A percentile compares a stretch with the other conserved stretches of the same genome.
Conservation (phyloP, 1,140 invertebrate genomes). For the Cheumatopsyche charites region DNA sequence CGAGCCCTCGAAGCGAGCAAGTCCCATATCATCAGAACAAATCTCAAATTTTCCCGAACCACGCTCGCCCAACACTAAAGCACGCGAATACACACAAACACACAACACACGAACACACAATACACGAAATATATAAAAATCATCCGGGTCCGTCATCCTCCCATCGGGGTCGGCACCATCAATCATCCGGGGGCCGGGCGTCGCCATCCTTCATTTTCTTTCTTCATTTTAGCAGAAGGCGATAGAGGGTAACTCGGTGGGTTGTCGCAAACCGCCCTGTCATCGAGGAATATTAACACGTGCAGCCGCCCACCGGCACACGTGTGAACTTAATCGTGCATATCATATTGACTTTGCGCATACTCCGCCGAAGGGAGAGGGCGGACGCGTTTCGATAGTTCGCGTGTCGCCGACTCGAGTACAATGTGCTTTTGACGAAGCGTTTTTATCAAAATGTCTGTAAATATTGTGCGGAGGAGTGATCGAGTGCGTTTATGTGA, state of each 20-base stretch:
- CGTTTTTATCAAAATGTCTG: too few species aligned
- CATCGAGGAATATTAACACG: slow-evolving; percentile 37
- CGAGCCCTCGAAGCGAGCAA: too few species aligned
- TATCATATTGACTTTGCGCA: slow-evolving; percentile 28
- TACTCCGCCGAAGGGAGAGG: background rate
- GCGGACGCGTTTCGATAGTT: too few species aligned
- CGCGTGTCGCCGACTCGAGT: too few species aligned
- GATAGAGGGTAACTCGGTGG: slow-evolving; percentile 12
- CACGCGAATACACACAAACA: background rate
- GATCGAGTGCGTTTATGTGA: too few species aligned
- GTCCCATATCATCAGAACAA: too few species aligned
- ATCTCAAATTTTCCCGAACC: too few species aligned
- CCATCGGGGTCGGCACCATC: slow-evolving; percentile 22
- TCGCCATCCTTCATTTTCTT: slow-evolving; percentile 29
- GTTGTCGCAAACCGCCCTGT: slow-evolving; percentile 20
- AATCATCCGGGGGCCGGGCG: slow-evolving; percentile 3
- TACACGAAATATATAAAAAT: slow-evolving; percentile 31
- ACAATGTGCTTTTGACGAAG: too few species aligned
- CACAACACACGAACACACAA: background rate
- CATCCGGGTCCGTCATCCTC: slow-evolving; percentile 32
- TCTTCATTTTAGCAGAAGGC: slow-evolving; percentile 18
- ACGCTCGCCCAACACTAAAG: too few species aligned
- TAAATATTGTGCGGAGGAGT: too few species aligned
- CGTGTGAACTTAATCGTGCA: slow-evolving; percentile 34
- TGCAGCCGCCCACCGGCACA: slow-evolving; percentile 17